Percentiles rank a stretch among this genome's conserved stretches.
These are phyloP conservation scores for Agrilus mali DNA, from an alignment of 2,888 invertebrate genomes.

Conservation along the genomic window DNA sequence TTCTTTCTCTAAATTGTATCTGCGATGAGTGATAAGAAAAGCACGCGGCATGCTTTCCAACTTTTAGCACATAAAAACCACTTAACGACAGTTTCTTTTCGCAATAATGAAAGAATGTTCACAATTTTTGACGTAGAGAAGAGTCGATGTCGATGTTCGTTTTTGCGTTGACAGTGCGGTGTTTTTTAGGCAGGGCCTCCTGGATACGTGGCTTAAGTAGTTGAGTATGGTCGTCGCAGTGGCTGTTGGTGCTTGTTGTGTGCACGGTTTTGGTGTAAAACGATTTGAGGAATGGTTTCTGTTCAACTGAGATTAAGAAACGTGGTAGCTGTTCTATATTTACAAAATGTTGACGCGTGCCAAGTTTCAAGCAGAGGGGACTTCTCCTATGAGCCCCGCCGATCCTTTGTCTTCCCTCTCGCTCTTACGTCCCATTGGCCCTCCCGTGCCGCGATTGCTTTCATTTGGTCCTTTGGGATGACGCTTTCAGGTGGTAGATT, in stretches of 20 bases:
- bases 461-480: not conserved
- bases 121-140: no score
- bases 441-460: slow-evolving; percentile 20
- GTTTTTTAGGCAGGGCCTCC: no score
- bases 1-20: slow-evolving; percentile 36
- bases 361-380: slow-evolving; percentile 30
- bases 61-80: slow-evolving; percentile 5
- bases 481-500: no score
- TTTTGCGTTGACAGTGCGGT: no score
- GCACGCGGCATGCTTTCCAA: slow-evolving; percentile 44
- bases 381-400: slow-evolving; percentile 15
- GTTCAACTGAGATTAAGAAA: slow-evolving; percentile 29
- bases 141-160: not conserved
- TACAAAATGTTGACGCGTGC: slow-evolving; percentile 35
- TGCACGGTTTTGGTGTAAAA: not conserved
- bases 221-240: no score
- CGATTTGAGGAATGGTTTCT: slow-evolving; percentile 18
- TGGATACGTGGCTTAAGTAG: no score
- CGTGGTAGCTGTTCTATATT: slow-evolving; percentile 36
- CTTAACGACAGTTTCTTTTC: no score
- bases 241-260: no score
- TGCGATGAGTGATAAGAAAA: slow-evolving; percentile 48
- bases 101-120: no score
- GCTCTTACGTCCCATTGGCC: slow-evolving; percentile 23
- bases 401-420: slow-evolving; percentile 13